These are phyloP conservation scores for Athene noctua DNA, from an alignment of 2,113 vertebrate species.

Conservation along the genomic window DNA sequence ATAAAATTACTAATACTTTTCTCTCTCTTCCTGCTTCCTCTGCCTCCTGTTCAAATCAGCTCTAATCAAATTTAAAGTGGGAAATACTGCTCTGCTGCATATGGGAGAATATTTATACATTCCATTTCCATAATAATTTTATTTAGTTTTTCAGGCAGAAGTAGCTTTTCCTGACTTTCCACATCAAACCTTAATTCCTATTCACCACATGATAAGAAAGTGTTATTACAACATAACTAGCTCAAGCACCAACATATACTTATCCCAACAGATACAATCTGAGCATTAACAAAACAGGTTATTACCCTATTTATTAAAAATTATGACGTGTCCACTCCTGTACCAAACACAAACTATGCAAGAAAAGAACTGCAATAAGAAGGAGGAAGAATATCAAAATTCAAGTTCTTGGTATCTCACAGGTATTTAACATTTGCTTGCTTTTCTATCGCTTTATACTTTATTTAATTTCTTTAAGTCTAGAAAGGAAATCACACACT, in stretches of 20 bases:
- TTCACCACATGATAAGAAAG: slow-evolving; percentile 48
- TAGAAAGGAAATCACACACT: background rate
- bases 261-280: slow-evolving; percentile 21
- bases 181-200: background rate
- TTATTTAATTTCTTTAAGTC: background rate
- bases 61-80: slow-evolving; percentile 37
- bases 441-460: background rate
- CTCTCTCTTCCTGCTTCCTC: slow-evolving; percentile 7
- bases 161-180: slow-evolving; percentile 61
- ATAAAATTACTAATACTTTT: background rate
- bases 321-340: background rate
- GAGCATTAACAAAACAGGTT: background rate
- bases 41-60: slow-evolving; percentile 9
- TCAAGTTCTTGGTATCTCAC: rapidly evolving
- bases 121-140: slow-evolving; percentile 34
- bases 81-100: slow-evolving; percentile 26
- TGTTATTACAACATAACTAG: background rate
- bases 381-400: background rate
- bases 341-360: background rate
- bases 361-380: background rate
- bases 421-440: rapidly evolving
- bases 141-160: slow-evolving; percentile 37
- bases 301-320: slow-evolving; percentile 52
- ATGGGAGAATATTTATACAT: background rate
- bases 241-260: background rate